Conservation (phyloP, 2,113 vertebrate genomes). For the Piprites chloris region DNA sequence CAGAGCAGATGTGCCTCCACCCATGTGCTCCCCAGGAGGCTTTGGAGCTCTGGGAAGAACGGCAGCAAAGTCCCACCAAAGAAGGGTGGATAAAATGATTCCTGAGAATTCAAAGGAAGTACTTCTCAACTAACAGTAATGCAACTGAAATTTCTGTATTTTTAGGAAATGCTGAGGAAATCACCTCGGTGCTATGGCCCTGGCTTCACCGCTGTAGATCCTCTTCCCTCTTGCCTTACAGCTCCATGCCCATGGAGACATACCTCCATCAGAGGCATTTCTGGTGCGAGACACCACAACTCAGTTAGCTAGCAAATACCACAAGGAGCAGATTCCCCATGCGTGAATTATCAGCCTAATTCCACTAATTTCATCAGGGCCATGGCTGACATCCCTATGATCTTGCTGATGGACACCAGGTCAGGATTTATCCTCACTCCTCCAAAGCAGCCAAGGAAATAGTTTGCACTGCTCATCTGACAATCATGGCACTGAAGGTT, state of each 20-base stretch:
- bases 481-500: neutral
- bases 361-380: neutral
- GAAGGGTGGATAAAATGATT: neutral
- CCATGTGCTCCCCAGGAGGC: fast-evolving
- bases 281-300: neutral
- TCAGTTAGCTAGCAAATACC: neutral
- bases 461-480: neutral
- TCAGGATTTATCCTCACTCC: neutral
- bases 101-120: neutral
- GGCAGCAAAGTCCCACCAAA: neutral
- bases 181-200: neutral
- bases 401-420: neutral
- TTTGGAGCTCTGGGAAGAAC: neutral
- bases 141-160: neutral
- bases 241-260: neutral
- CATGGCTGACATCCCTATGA: neutral
- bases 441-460: neutral
- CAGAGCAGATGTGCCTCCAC: neutral
- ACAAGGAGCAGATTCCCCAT: neutral
- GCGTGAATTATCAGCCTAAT: neutral
- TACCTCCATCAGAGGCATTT: neutral
- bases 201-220: neutral
- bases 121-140: neutral
- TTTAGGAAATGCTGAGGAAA: neutral
- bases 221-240: neutral